Percentiles rank a stretch among this genome's conserved stretches.
Evolutionary conservation across 2,797 vertebrate genomes (phyloP).

Genomic region (Mormyrus hasselquistii): DNA sequence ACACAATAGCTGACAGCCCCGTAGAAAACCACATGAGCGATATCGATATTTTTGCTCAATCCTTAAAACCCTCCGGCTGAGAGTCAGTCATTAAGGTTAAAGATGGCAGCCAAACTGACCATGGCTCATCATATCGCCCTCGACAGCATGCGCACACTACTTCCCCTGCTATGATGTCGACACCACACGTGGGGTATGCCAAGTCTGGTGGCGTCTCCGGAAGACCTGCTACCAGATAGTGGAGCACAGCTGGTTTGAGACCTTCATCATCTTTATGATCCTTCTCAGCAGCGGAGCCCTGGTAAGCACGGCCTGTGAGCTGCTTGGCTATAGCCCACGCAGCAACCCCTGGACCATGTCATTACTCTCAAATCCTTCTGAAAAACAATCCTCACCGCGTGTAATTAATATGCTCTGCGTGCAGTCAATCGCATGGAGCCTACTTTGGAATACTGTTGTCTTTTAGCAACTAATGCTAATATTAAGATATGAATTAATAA

Average conservation of each 20-base stretch:
- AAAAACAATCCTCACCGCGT: not conserved
- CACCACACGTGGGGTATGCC: constrained; percentile 59
- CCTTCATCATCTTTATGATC: constrained; percentile 91
- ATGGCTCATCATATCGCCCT: not conserved
- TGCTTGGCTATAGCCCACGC: not conserved
- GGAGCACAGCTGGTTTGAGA: constrained; percentile 91
- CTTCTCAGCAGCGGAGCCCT: constrained; percentile 85
- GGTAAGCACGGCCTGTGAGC: constrained; percentile 55
- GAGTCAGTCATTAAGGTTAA: not conserved
- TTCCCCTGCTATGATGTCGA: constrained; percentile 64
- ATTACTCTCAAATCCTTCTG: not conserved
- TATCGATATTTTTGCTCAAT: not conserved
- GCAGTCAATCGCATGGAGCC: not conserved
- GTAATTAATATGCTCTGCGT: constrained; percentile 3
- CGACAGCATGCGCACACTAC: constrained; percentile 63
- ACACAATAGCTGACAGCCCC: not conserved
- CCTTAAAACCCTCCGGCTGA: not conserved
- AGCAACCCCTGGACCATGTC: not conserved
- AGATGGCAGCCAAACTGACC: not conserved
- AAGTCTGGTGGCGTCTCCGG: constrained; percentile 79
- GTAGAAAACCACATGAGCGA: not conserved
- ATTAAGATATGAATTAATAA: constrained; percentile 20
- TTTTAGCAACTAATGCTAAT: constrained; percentile 17
- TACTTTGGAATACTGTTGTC: not conserved
- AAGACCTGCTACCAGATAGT: constrained; percentile 93